Conservation (phyloP, 2,797 vertebrate species). For the Acanthiza pusilla region DNA sequence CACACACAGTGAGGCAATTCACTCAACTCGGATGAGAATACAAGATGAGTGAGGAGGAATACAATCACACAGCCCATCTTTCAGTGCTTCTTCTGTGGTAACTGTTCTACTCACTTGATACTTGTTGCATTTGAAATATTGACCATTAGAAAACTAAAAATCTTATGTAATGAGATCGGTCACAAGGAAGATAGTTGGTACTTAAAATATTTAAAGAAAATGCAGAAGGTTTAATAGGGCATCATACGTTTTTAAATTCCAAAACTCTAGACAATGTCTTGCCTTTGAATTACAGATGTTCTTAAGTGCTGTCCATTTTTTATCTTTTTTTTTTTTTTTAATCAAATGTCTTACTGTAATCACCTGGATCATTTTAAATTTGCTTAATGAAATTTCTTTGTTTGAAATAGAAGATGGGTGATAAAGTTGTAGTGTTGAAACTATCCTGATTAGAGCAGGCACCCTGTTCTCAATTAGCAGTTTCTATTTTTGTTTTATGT, state of each 20-base stretch:
- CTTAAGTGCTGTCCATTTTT: not conserved
- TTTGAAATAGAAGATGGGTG: not conserved
- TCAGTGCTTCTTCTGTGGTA: not conserved
- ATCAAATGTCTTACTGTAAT: not conserved
- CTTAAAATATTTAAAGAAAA: not conserved
- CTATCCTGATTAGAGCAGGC: not conserved
- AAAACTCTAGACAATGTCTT: not conserved
- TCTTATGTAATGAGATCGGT: not conserved
- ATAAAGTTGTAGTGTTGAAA: not conserved
- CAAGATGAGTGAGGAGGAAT: not conserved
- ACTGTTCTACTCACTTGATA: not conserved
- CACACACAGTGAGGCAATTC: not conserved
- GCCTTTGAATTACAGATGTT: not conserved
- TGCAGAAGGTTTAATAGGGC: not conserved
- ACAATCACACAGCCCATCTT: not conserved
- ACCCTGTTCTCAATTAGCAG: not conserved
- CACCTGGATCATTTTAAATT: not conserved
- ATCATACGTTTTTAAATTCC: not conserved
- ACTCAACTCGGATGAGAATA: not conserved
- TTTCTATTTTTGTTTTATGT: constrained; percentile 17
- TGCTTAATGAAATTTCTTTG: not conserved
- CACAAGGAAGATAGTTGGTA: not conserved
- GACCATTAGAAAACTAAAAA: not conserved
- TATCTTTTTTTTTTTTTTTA: not conserved
- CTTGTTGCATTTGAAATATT: not conserved